These are phyloP conservation scores for Montifringilla adamsi DNA, from an alignment of 2,113 vertebrate genomes.

Conservation along the genomic window DNA sequence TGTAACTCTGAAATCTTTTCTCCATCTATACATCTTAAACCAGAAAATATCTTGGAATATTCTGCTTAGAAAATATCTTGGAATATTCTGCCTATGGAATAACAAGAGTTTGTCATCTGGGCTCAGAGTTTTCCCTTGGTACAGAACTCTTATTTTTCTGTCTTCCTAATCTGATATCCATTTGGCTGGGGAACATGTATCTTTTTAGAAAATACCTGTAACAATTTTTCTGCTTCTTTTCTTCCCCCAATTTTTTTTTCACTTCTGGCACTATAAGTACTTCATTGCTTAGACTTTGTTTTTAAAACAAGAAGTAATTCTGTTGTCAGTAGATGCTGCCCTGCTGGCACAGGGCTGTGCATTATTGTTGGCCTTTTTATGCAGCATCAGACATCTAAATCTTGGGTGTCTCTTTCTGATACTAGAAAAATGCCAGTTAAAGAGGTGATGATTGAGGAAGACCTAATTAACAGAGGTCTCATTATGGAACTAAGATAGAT, in stretches of 20 bases:
- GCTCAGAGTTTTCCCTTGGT: neutral
- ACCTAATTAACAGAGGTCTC: neutral
- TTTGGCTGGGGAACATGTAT: neutral
- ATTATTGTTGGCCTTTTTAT: neutral
- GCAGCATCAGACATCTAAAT: neutral
- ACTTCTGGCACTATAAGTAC: neutral
- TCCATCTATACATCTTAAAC: neutral
- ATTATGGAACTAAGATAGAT: neutral
- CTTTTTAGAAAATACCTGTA: neutral
- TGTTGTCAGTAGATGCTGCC: neutral
- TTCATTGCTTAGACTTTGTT: neutral
- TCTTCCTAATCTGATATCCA: neutral
- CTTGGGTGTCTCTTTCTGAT: neutral
- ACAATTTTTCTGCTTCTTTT: neutral
- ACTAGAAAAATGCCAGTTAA: constrained; percentile 17
- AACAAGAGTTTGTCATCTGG: neutral
- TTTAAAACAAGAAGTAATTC: neutral
- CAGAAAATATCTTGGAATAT: neutral
- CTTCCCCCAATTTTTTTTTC: neutral
- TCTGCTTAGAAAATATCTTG: neutral
- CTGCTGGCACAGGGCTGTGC: neutral
- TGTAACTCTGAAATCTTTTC: neutral
- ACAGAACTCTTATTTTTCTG: neutral
- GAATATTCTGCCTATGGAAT: neutral
- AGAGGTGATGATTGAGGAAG: neutral